Base-by-base conservation (phyloP, 2,888 invertebrate genomes). In the Molorchus minor region DNA sequence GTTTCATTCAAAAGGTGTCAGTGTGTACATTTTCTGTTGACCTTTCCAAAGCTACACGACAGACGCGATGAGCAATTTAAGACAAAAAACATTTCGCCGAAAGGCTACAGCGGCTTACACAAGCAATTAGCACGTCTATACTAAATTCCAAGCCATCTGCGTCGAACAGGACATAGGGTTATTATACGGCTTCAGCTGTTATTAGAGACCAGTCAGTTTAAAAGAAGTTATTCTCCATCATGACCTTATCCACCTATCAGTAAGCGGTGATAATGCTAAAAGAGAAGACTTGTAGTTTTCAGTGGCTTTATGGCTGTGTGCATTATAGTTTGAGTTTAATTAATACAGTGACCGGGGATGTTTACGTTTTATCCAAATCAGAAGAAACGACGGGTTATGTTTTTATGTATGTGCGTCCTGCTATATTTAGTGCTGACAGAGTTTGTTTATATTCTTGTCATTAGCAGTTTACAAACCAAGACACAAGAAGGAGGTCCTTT, bases 51-150 rank as follows among this genome's bases (percentile, higher is more conserved):
- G 63, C 61, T 60, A 71, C 59, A 69, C 71, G 68, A 69, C 71
- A 70, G 71, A 68, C 67, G 60, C 61, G 69, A 70, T 67, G 67
- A 69, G 68, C 66, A 70, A 69, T 64, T 63, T 63, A 68, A 71
- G 65, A 64, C 66, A 71, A 69, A 71, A 70, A 61, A 63, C 67
- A 62, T 62, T 73, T 73, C 68, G 74, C 76, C 76, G 76, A 77
- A 77, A 76, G 73, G 72, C 61, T 65, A 61, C 64, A 72, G 68
- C 68, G 71, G 77, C 73, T 77, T 77, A 70, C 73, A 63, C 49
- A 70, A 72, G 68, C 73, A 79, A 80, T 80, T 80, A 80, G 74
- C 80, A 80, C 79, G 59, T 77, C 71, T 71, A 74, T 77, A 77
- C 75, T 77, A 79, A 80, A 80, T 80, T 80, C 80, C 78, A 65